Evolutionary conservation across 2,888 invertebrate species (phyloP), one percentile per base, ranked within the genome.

Genomic region (Polyploca ridens): DNA sequence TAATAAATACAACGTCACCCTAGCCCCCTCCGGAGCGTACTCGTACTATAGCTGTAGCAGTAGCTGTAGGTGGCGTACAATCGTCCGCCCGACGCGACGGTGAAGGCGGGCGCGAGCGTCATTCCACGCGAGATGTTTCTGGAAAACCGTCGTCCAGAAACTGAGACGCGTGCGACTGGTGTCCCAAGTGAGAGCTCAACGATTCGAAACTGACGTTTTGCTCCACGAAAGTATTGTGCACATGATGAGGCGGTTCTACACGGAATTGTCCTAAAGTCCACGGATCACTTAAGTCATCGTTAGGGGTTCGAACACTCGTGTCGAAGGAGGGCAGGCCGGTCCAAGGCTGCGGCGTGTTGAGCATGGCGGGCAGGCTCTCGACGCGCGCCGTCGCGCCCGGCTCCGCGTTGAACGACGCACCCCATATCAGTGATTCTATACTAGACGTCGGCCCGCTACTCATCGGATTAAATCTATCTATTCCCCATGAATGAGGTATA

Each of bases 191-290:
- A 49, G 85, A 78, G 70, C 86, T 86, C 73, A 92, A 67, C 71
- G 89, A 81, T 73, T 93, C 93, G 79, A 90, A 92, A 70, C 81
- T 89, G 33, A 90, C 84, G 72, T 78, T 89, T 73, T 92, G 92
- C 73, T 92, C 92, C 64, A 89, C 89, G 71, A 92, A 93, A 38
- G 88, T 83, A 70, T 90, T 85, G 82, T 89, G 90, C 84, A 85
- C 78, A 70, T 86, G 86, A 64, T 86, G 87, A 8, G 92, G 88
- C 68, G 91, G 92, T 69, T 93, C 92, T 72, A 87, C 86, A 69
- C 91, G 90, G 74, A 91, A 92, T 78, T 90, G 91, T 60, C 90
- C 90, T 67, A 92, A 74, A 59, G 86, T 85, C 92, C 93, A 92
- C 70, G 91, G 91, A 69, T 93, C 91, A 71, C 83, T 81, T 62